Percentiles rank a stretch among this genome's conserved stretches.
These are phyloP conservation scores for Coptotermes formosanus DNA, from an alignment of 1,140 invertebrate genomes.

Conservation along the genomic window DNA sequence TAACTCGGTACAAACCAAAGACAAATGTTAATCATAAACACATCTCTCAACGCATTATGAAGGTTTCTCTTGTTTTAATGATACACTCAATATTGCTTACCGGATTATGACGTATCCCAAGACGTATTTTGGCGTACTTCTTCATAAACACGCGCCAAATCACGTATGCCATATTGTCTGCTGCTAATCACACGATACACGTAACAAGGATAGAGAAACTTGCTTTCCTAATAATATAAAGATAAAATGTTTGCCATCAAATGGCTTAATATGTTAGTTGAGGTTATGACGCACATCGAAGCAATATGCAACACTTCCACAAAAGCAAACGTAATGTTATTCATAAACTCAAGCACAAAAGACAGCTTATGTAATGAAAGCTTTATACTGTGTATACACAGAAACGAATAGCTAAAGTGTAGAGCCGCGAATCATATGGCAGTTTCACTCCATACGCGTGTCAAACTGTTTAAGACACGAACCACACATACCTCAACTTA, in stretches of 20 bases:
- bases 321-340: neutral
- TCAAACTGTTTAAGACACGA: neutral
- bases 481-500: neutral
- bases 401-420: neutral
- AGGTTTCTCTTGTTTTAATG: no score
- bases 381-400: neutral
- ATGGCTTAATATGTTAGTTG: neutral
- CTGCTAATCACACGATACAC: neutral
- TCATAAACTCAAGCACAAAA: neutral
- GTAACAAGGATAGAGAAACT: neutral
- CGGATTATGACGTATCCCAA: constrained; percentile 42
- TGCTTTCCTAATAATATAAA: neutral
- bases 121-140: constrained; percentile 52
- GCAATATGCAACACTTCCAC: neutral
- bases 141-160: constrained; percentile 53
- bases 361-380: neutral
- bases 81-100: neutral
- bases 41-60: no score
- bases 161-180: constrained; percentile 49
- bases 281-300: neutral
- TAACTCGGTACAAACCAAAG: no score
- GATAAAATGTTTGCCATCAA: neutral
- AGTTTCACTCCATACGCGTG: neutral
- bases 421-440: neutral
- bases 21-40: no score